Base-by-base conservation (phyloP, 1,140 invertebrate genomes). In the Euschistus heros region DNA sequence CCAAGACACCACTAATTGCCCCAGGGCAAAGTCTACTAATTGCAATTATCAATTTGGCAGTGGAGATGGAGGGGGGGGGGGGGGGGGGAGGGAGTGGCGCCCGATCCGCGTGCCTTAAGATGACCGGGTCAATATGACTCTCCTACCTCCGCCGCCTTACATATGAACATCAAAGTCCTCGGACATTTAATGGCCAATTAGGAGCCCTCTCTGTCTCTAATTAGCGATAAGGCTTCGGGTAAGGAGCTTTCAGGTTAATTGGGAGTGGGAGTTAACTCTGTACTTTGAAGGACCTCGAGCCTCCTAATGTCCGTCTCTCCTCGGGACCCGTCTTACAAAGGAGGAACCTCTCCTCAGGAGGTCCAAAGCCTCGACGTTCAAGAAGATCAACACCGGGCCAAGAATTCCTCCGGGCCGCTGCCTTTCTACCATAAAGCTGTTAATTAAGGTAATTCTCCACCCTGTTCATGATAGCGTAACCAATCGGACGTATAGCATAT, bases 201-300 rank as follows among this genome's bases (percentile, higher is more conserved):
- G 47, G 47, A 22, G 5, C 47, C n/a, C 13, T 13, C 33, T 10
- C 33, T 37, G 1, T 13, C 6, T 10, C 47, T 50, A 50, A 50
- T 50, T 50, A 50, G 47, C 22, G 47, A 50, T 50, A 50, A 50
- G 47, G n/a, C 47, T 6, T 44, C 10, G 22, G 47, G 47, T 50
- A 50, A 50, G 47, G 47, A 50, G 47, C 47, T 50, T 50, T 50
- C 47, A 50, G 47, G 47, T 50, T 50, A 50, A 50, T 50, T 50
- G 47, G 22, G n/a, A 17, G 22, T n/a, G 47, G 47, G 10, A 10
- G n/a, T 50, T 20, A 50, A 50, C 47, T 50, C 47, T 50, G 6
- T 50, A 13, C 47, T 22, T 50, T 22, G n/a, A 20, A 50, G 47
- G 33, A 37, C 33, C 33, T n/a, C n/a, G 13, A 37, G 33, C 7